A percentile compares a stretch with the other conserved stretches of the same genome.
phyloP scores from a whole-genome alignment of 2,797 vertebrate species.

The Discoglossus pictus region DNA sequence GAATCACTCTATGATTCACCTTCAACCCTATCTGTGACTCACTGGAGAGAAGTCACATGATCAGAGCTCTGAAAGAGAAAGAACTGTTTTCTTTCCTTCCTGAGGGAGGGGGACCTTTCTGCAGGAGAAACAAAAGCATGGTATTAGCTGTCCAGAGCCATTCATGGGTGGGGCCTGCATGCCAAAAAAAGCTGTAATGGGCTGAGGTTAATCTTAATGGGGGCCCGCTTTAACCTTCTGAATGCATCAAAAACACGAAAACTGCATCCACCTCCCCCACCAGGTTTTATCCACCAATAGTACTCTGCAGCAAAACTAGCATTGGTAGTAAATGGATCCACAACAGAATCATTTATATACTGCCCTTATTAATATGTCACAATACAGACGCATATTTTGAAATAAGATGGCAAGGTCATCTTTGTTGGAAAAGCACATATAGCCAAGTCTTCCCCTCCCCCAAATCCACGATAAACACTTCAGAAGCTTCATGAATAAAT shows the following conservation, averaged over 20 bases:
- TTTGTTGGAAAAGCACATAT: neutral
- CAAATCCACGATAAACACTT: conserved; percentile 45
- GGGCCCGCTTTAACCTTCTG: conserved; percentile 80
- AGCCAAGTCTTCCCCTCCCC: neutral
- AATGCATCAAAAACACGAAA: conserved; percentile 68
- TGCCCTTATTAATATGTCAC: conserved; percentile 48
- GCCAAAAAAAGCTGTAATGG: conserved; percentile 77
- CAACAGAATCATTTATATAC: conserved; percentile 44
- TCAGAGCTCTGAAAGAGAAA: conserved; percentile 68
- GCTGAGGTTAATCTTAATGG: conserved; percentile 79
- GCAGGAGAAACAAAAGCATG: conserved; percentile 82
- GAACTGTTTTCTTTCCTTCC: conserved; percentile 65
- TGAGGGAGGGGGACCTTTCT: conserved; percentile 60
- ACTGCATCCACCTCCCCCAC: conserved; percentile 46
- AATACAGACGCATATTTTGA: conserved; percentile 49
- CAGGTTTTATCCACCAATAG: conserved; percentile 41
- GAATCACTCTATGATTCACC: conserved; percentile 59
- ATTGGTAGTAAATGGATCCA: conserved; percentile 25
- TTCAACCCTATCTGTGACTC: conserved; percentile 66
- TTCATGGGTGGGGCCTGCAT: conserved; percentile 77
- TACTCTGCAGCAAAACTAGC: neutral
- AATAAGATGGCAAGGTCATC: conserved; percentile 48
- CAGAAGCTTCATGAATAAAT: conserved; percentile 64
- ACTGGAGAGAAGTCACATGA: conserved; percentile 83
- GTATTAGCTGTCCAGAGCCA: conserved; percentile 76